These are phyloP conservation scores for Amphipoea lucens DNA, from an alignment of 2,888 invertebrate species.

Conservation along the genomic window DNA sequence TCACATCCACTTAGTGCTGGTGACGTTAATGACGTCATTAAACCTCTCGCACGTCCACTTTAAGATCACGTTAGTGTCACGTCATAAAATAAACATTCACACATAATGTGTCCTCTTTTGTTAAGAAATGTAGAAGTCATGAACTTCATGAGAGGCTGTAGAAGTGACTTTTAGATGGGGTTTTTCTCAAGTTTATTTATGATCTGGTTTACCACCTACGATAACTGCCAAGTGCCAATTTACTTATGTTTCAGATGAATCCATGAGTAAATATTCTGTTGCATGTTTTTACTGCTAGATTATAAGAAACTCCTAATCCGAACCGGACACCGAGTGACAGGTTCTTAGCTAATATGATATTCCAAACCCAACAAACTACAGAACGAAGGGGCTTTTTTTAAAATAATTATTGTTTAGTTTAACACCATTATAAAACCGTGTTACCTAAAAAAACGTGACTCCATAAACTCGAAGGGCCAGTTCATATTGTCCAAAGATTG, in stretches of 20 bases:
- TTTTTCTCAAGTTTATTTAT: not conserved
- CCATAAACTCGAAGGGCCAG: constrained; percentile 52
- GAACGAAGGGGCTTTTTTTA: not conserved
- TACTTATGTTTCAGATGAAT: not conserved
- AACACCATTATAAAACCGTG: constrained; percentile 14
- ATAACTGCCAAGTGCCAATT: not conserved
- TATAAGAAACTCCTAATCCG: not conserved
- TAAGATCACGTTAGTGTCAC: constrained; percentile 60
- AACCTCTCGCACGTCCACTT: constrained; percentile 55
- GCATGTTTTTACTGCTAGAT: not conserved
- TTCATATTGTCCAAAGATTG: constrained; percentile 51
- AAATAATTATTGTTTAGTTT: constrained; percentile 6
- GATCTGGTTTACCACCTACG: not conserved
- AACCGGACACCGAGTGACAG: not conserved
- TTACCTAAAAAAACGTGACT: constrained; percentile 16
- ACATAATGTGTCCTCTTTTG: constrained; percentile 52
- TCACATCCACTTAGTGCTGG: constrained; percentile 53
- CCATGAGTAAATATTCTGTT: not conserved
- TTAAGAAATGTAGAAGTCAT: constrained; percentile 48
- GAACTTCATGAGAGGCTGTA: constrained; percentile 9
- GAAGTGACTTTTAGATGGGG: constrained; percentile 10
- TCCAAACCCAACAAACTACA: constrained; percentile 10
- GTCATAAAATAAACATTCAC: constrained; percentile 63
- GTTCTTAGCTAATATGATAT: constrained; percentile 7
- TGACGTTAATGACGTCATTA: constrained; percentile 68